A percentile compares a stretch with the other conserved stretches of the same genome.
Conservation (phyloP, 2,797 vertebrate genomes). For the Argya squamiceps region DNA sequence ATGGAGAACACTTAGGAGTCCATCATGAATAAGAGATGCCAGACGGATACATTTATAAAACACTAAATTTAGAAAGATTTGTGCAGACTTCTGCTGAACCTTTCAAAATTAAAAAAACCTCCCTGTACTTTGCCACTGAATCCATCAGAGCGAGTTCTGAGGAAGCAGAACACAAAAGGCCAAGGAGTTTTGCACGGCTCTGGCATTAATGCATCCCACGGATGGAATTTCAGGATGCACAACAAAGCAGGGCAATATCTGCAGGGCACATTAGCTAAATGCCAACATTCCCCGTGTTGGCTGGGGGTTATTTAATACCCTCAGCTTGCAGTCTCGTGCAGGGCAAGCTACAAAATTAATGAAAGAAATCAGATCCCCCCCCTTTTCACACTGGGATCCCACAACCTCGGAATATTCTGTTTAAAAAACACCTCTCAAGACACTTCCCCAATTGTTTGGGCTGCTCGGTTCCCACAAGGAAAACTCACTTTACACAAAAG, state of each 20-base stretch:
- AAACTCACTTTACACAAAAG: neutral
- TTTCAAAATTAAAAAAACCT: neutral
- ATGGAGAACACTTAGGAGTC: neutral
- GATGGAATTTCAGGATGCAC: neutral
- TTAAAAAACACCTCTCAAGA: neutral
- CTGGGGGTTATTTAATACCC: neutral
- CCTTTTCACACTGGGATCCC: rapidly evolving
- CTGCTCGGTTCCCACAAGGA: neutral
- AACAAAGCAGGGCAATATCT: neutral
- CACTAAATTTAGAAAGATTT: neutral
- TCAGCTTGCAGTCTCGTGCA: neutral
- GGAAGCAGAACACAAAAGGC: neutral
- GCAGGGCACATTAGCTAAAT: rapidly evolving
- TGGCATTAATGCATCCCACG: rapidly evolving
- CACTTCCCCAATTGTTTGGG: neutral
- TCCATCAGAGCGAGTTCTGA: neutral
- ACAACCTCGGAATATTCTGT: neutral
- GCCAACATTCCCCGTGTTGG: neutral
- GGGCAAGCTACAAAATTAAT: neutral
- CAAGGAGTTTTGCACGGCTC: neutral
- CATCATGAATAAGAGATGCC: neutral
- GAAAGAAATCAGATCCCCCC: neutral
- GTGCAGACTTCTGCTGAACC: neutral
- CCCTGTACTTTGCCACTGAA: neutral
- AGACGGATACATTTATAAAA: neutral